A percentile compares a stretch with the other conserved stretches of the same genome.
phyloP scores from a whole-genome alignment of 2,888 invertebrate species.

The Erebia palarica region DNA sequence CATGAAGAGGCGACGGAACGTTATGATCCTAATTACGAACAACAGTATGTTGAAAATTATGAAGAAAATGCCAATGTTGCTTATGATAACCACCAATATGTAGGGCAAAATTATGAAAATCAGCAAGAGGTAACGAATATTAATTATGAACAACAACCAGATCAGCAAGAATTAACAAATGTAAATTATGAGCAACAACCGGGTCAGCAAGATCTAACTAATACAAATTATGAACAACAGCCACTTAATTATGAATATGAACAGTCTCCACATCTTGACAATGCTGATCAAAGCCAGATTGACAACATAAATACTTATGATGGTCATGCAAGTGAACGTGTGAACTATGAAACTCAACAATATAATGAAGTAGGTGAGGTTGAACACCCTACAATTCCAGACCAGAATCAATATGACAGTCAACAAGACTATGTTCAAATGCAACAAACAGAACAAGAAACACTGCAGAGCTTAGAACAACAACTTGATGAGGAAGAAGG shows the following conservation, averaged over 20 bases:
- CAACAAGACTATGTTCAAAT: conserved; percentile 31
- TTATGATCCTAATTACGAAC: conserved; percentile 64
- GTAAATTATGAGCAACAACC: conserved; percentile 8
- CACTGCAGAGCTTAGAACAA: conserved; percentile 47
- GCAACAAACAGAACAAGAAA: conserved; percentile 26
- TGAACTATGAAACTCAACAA: conserved; percentile 38
- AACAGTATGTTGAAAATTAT: conserved; percentile 54
- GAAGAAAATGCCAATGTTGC: conserved; percentile 19
- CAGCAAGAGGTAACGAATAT: conserved; percentile 25
- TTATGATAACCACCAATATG: conserved; percentile 40
- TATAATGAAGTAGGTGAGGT: conserved; percentile 28
- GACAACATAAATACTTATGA: conserved; percentile 28
- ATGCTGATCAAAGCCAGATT: conserved; percentile 26
- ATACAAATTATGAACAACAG: conserved; percentile 10
- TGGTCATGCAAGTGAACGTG: conserved; percentile 28
- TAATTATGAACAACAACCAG: conserved; percentile 4
- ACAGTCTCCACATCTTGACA: conserved; percentile 16
- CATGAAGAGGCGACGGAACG: conserved; percentile 58
- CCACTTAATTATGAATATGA: conserved; percentile 18
- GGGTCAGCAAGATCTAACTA: conserved; percentile 2
- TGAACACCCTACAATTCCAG: conserved; percentile 21
- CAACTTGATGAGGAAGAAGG: conserved; percentile 55
- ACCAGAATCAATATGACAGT: conserved; percentile 26
- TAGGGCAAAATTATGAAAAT: conserved; percentile 42
- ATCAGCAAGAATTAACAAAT: conserved; percentile 25